Conservation (phyloP, 2,888 invertebrate genomes). For the Phaedon cochleariae region DNA sequence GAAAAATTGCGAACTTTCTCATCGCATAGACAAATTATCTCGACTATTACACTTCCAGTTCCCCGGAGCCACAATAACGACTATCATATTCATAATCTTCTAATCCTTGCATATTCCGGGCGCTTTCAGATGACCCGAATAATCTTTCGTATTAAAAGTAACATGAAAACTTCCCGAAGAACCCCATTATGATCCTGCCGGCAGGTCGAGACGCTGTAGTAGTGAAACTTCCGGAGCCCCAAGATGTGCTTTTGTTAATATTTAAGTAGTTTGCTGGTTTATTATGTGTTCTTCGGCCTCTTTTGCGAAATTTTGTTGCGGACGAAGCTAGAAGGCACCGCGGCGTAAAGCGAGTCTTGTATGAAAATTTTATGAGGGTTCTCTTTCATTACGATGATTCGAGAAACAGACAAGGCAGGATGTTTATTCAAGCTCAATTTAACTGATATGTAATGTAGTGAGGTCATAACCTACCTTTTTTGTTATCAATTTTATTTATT, state of each 20-base stretch:
- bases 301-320: slow-evolving; percentile 3
- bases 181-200: slow-evolving; percentile 20
- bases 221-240: slow-evolving; percentile 31
- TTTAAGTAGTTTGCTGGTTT: slow-evolving; percentile 34
- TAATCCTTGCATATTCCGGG: slow-evolving; percentile 23
- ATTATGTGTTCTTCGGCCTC: slow-evolving; percentile 26
- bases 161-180: slow-evolving; percentile 31
- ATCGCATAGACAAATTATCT: too few species aligned
- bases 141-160: slow-evolving; percentile 35
- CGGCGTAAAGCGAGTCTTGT: neutral
- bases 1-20: too few species aligned
- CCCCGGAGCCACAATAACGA: too few species aligned
- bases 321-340: neutral
- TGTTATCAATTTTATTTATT: too few species aligned
- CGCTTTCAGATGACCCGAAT: slow-evolving; percentile 29
- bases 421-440: too few species aligned
- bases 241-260: slow-evolving; percentile 36
- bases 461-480: too few species aligned
- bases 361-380: neutral
- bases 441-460: too few species aligned
- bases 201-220: slow-evolving; percentile 23
- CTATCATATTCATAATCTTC: too few species aligned
- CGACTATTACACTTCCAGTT: too few species aligned
- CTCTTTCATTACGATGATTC: too few species aligned
- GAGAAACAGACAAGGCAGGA: too few species aligned